Base-by-base conservation (phyloP, 2,888 invertebrate species). In the Junonia oenone region DNA sequence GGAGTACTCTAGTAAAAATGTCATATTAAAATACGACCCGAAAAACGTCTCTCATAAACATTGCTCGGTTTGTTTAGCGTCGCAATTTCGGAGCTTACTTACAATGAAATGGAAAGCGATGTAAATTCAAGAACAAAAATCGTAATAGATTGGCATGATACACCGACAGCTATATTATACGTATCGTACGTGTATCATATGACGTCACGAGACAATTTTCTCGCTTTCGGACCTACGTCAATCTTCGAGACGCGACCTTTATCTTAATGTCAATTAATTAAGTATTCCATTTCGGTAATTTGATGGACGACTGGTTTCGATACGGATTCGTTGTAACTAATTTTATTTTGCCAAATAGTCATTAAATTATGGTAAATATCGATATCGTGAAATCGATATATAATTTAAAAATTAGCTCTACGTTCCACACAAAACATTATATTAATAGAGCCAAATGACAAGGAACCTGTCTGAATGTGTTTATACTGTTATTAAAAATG, bases 1-100 rank as follows among this genome's bases (percentile, higher is more conserved):
- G 66, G 76, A 73, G 76, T 73, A 73, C 73, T 76, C 71, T 71
- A 71, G 71, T 75, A 58, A 55, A 68, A 75, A 75, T 72, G 69
- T 67, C 73, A 76, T 69, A 27, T 22, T 45, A 49, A 11, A 29
- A 45, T 51, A 50, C 31, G 35, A 51, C 17, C 31, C 45, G 31
- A 43, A 43, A 43, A 43, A 26, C n/a, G 17, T 31, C 35, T 27
- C 56, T 43, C 48, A 37, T 53, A 58, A 58, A 58, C 58, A 53
- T 29, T 47, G 40, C 27, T 45, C 13, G 43, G 13, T 26, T 17
- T 43, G 17, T 26, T 43, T 13, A 13, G 13, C 26, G 8, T 26
- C n/a, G 13, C 43, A 13, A 11, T 2, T 43, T 6, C 19, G 26
- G 26, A 2, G 17, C 13, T 43, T 6, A 43, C 6, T 8, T 26